These are phyloP conservation scores for Corythucha ciliata DNA, from an alignment of 2,888 invertebrate genomes.

Conservation along the genomic window DNA sequence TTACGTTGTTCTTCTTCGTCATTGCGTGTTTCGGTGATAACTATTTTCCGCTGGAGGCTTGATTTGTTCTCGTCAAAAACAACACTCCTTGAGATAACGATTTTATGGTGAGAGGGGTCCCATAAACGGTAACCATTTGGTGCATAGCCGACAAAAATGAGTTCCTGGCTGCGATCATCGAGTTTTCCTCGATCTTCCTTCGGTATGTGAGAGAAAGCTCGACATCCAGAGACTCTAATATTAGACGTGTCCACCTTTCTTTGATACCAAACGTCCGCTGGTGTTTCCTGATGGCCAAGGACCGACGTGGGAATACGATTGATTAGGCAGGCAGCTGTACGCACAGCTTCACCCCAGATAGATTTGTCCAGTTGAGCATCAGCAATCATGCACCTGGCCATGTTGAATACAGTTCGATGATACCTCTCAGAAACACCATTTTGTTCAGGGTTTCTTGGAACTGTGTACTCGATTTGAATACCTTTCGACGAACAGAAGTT, in stretches of 20 bases:
- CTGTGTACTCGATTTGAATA: constrained; percentile 33
- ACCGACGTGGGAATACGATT: constrained; percentile 23
- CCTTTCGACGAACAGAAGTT: constrained; percentile 32
- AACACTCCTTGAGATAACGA: constrained; percentile 8
- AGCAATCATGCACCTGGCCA: constrained; percentile 33
- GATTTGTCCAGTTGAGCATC: constrained; percentile 31
- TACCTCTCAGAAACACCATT: constrained; percentile 36
- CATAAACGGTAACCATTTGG: constrained; percentile 13
- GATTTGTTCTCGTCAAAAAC: constrained; percentile 5
- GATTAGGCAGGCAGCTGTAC: constrained; percentile 30
- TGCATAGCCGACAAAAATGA: constrained; percentile 18
- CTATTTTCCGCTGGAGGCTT: neutral
- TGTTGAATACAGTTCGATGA: constrained; percentile 36
- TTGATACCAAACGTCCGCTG: constrained; percentile 23
- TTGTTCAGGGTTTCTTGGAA: constrained; percentile 36
- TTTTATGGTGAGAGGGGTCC: neutral
- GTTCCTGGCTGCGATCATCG: constrained; percentile 11
- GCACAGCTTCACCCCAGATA: constrained; percentile 34
- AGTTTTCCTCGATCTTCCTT: constrained; percentile 25
- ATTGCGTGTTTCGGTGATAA: too few relatives aligned
- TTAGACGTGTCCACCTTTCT: constrained; percentile 12
- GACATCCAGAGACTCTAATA: constrained; percentile 6
- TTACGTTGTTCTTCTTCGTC: too few relatives aligned
- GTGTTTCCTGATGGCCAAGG: constrained; percentile 16
- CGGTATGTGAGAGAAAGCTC: constrained; percentile 18